Evolutionary conservation across 2,888 invertebrate genomes (phyloP).

Genomic region (Ichneumon xanthorius): DNA sequence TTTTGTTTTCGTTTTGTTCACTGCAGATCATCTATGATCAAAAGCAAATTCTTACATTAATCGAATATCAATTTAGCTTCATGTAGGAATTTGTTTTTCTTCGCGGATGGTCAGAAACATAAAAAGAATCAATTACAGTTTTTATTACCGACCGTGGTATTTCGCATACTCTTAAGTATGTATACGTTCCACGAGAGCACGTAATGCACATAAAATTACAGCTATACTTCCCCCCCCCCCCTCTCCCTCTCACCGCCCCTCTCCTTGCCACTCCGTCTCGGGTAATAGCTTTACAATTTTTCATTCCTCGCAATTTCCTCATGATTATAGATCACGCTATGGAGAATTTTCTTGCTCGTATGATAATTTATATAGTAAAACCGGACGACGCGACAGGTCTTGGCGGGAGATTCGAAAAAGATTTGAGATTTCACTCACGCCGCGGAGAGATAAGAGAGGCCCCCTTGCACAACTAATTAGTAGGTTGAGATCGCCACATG

Average conservation of each 20-base stretch:
- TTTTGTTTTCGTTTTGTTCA: no score
- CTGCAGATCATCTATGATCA: no score
- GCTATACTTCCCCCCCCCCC: background rate
- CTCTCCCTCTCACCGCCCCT: background rate
- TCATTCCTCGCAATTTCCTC: slow-evolving; percentile 59
- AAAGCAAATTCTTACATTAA: background rate
- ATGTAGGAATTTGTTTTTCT: background rate
- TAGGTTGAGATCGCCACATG: slow-evolving; percentile 66
- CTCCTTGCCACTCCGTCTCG: slow-evolving; percentile 20
- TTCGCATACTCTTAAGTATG: slow-evolving; percentile 35
- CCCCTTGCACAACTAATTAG: slow-evolving; percentile 75
- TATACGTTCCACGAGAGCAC: slow-evolving; percentile 61
- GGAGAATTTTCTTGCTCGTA: slow-evolving; percentile 39
- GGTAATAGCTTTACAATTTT: slow-evolving; percentile 55
- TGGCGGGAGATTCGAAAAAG: background rate
- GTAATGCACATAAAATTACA: slow-evolving; percentile 60
- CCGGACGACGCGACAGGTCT: background rate
- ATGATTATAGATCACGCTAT: slow-evolving; percentile 64
- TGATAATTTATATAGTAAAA: slow-evolving; percentile 42
- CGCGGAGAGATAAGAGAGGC: slow-evolving; percentile 9
- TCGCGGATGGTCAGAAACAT: background rate
- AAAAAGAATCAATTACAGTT: background rate
- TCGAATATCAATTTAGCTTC: background rate
- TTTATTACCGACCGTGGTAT: slow-evolving; percentile 6
- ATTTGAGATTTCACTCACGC: background rate